Evolutionary conservation across 2,888 invertebrate species (phyloP), one percentile per base, ranked within the genome.

Genomic region (Pasiphila rectangulata): DNA sequence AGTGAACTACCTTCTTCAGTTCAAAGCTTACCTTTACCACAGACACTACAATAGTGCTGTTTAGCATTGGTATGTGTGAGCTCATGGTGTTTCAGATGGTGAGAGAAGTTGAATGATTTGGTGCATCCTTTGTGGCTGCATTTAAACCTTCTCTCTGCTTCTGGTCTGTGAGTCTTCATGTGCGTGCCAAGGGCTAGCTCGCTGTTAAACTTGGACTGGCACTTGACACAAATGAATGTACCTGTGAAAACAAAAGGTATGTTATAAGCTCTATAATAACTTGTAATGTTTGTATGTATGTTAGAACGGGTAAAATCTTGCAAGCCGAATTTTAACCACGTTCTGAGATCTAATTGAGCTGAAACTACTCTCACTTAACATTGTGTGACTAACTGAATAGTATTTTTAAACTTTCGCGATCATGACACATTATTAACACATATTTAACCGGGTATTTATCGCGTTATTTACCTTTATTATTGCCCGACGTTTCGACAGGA

Each of bases 31-130:
- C 89, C 88, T 75, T 83, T 88, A 2, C 75, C 79, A 64, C 89
- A 89, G 24, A 70, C 57, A 51, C 63, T 70, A 59, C 89, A 89
- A 47, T 64, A 79, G 60, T 84, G 67, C 47, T 80, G 84, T 51
- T 83, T 86, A 1, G 60, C 61, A 20, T 83, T 73, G 1, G 79
- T 80, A 49, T 89, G 89, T 0, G 83, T 84, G 17, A 83, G 57
- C 52, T 83, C 81, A 55, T 89, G 89, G 47, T 88, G 81, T 49
- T 78, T 84, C 46, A 86, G 59, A 57, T 89, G 89, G 45, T 89
- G 89, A 1, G 72, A 58, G 53, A 86, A 88, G 57, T 89, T 89
- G 57, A 89, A 89, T 5, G 78, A 64, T 60, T 87, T 88, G 1
- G 59, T 57, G 57, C 89, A 89, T 12, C 77, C 77, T 0, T 46